Conservation (phyloP, 2,113 vertebrate genomes). For the Phylloscopus trochiloides region DNA sequence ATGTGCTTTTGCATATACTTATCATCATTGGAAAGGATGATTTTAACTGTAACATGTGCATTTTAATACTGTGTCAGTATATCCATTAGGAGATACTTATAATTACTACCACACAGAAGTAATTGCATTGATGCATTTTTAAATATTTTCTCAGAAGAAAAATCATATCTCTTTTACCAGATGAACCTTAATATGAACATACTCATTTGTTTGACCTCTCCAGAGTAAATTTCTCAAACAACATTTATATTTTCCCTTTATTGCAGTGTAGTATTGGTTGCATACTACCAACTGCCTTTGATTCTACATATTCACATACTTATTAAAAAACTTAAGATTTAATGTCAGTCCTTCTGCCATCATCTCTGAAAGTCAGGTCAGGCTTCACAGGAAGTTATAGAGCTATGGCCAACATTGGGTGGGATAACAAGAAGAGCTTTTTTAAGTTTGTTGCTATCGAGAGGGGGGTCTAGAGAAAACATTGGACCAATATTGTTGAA, state of each 20-base stretch:
- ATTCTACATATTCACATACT: not conserved
- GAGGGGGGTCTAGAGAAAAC: not conserved
- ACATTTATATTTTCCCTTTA: not conserved
- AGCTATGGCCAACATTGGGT: fast-evolving
- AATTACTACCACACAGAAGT: not conserved
- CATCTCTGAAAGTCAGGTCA: not conserved
- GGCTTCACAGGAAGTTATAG: not conserved
- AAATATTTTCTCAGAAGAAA: not conserved
- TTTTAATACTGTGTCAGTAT: not conserved
- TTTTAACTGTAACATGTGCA: not conserved
- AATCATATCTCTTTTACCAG: not conserved
- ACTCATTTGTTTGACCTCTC: not conserved
- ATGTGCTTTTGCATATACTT: not conserved
- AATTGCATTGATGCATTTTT: not conserved
- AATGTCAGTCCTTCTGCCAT: not conserved
- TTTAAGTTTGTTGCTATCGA: not conserved
- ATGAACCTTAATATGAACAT: not conserved
- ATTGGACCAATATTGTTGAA: not conserved
- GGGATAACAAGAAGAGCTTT: not conserved
- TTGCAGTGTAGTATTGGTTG: not conserved
- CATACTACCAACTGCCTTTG: not conserved
- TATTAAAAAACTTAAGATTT: not conserved
- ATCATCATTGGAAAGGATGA: not conserved
- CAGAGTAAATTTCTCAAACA: not conserved
- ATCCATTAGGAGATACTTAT: not conserved